Base-by-base conservation (phyloP, 2,888 invertebrate species). In the Agrochola litura region DNA sequence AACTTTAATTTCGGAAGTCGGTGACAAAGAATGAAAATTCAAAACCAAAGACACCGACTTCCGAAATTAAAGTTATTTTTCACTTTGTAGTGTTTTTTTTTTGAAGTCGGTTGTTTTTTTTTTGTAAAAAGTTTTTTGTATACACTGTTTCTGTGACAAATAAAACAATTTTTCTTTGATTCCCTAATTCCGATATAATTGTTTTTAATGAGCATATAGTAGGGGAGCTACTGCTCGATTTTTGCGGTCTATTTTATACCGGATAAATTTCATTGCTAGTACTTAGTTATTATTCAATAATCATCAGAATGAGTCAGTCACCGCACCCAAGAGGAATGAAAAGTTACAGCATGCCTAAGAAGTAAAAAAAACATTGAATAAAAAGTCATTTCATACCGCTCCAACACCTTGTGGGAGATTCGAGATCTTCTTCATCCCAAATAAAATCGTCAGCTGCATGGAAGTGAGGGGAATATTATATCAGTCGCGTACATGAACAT, bases 351-450 rank as follows among this genome's bases (percentile, higher is more conserved):
- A 25, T 25, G 46, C 19, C n/a, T 14, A 66, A 49, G 12, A 30
- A 30, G 8, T 25, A 30, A 66, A 30, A 65, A 52, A 67, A 19
- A 5, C 22, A 30, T 19, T 12, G 5, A 16, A 37, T 37, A 37
- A 37, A 12, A 19, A 12, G 9, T 52, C 1, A 67, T 16, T 52
- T n/a, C 67, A 67, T 67, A 67, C 67, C 67, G 22, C 67, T 67
- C 67, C 22, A 37, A 52, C n/a, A 67, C 16, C 22, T 52, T 52
- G n/a, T 37, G 52, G 37, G 5, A 52, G 67, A n/a, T 67, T 37
- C 52, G 30, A 22, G 37, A 67, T 67, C 52, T 22, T 30, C 49
- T 30, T 52, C 52, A 52, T 52, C 52, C 67, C 68, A 69, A 69
- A 6, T 19, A 69, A 12, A 56, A 56, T 54, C 22, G 19, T 37